phyloP scores from a whole-genome alignment of 2,888 invertebrate genomes.

The Pseudolycoriella hygida region DNA sequence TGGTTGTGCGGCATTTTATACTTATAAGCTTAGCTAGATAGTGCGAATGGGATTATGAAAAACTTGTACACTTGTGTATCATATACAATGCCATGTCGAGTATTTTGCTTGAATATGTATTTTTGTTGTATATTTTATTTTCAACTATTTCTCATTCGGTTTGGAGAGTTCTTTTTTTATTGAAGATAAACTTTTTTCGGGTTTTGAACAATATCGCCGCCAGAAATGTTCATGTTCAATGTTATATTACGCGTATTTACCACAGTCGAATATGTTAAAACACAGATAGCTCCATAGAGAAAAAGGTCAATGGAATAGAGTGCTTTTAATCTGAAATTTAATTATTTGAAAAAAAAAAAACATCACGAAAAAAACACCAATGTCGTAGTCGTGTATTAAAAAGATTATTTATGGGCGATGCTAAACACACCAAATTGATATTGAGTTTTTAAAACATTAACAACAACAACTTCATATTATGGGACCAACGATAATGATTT shows the following conservation, averaged over 20 bases:
- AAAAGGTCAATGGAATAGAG: conserved; percentile 2
- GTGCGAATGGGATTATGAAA: conserved; percentile 1
- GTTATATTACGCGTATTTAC: neutral
- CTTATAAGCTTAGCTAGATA: too few relatives aligned
- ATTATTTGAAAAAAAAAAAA: neutral
- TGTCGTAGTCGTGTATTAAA: too few relatives aligned
- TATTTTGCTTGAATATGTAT: conserved; percentile 3
- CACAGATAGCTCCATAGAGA: neutral
- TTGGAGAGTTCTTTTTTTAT: neutral
- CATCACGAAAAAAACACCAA: neutral
- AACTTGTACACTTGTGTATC: conserved; percentile 1
- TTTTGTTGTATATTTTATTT: neutral
- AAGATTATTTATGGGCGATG: too few relatives aligned
- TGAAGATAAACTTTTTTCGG: neutral
- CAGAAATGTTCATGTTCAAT: neutral
- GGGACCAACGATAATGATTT: neutral
- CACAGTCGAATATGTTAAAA: neutral
- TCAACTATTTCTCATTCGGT: conserved; percentile 1
- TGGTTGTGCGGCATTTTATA: too few relatives aligned
- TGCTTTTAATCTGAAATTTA: neutral
- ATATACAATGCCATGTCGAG: neutral
- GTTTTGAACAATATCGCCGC: neutral
- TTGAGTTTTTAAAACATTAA: too few relatives aligned
- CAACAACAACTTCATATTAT: too few relatives aligned
- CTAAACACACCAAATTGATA: too few relatives aligned